These are phyloP conservation scores for Cyprinodon tularosa DNA, from an alignment of 2,113 vertebrate genomes.

Conservation along the genomic window DNA sequence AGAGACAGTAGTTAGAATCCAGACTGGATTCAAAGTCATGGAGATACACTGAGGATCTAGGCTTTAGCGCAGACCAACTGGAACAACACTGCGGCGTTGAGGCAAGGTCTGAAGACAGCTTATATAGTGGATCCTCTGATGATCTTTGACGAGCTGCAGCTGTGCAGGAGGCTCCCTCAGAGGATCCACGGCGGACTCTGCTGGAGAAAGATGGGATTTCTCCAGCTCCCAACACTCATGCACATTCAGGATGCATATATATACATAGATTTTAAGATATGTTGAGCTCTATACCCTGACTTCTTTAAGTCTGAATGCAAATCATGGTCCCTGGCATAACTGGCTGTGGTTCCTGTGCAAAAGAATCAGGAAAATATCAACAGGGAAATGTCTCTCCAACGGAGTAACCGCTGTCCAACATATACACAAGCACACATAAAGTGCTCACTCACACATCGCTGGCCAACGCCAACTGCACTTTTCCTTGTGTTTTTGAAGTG, in stretches of 20 bases:
- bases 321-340: slow-evolving; percentile 36
- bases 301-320: background rate
- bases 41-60: too few species aligned
- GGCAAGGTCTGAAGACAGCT: too few species aligned
- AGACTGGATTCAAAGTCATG: too few species aligned
- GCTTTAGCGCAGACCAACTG: too few species aligned
- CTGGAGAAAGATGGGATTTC: too few species aligned
- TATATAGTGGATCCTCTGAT: too few species aligned
- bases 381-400: slow-evolving; percentile 31
- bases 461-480: slow-evolving; percentile 52
- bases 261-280: slow-evolving; percentile 1
- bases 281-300: slow-evolving; percentile 6
- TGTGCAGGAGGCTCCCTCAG: too few species aligned
- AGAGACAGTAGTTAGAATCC: too few species aligned
- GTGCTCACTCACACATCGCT: slow-evolving; percentile 15
- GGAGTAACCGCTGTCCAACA: slow-evolving; percentile 27
- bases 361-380: slow-evolving; percentile 33
- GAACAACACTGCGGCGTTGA: too few species aligned
- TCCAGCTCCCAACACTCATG: too few species aligned
- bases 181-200: too few species aligned
- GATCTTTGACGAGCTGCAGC: too few species aligned
- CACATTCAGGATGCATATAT: background rate
- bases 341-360: slow-evolving; percentile 11
- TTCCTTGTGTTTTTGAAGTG: slow-evolving; percentile 63
- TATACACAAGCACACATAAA: slow-evolving; percentile 11